Evolutionary conservation across 2,113 vertebrate species (phyloP), one percentile per base, ranked within the genome.

Genomic region (Noctilio leporinus): DNA sequence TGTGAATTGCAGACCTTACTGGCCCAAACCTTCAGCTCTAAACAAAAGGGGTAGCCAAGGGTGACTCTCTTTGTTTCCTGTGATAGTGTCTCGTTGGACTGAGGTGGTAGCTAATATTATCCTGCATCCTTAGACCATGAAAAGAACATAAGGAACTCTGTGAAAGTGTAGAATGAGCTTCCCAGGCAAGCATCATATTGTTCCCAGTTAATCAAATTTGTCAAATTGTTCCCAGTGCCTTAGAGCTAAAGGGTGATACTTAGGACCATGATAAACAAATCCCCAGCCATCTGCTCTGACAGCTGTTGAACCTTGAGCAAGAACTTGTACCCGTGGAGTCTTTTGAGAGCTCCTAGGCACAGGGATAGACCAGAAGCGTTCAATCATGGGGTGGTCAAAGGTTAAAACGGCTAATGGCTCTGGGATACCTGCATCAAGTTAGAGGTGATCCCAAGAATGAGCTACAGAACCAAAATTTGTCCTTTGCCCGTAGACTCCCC

Each of bases 121-220:
- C 95, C 87, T 92, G 40, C 93, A 83, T 49, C 96, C 67, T 70
- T 51, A 70, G 85, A 84, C 85, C 88, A 70, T 95, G 96, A 95
- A 90, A 95, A 96, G 96, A 95, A 93, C 95, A 95, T 73, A 97
- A 95, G 92, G 96, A 96, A 96, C 77, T 92, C 86, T 92, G 72
- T 75, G 78, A 86, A 82, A 95, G 88, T 88, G 47, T 69, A 53
- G 73, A 92, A 88, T 15, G 91, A 92, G 95, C 78, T 86, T 93
- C 86, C 93, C 82, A 94, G 86, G 96, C 80, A 75, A 93, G 84
- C 55, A 89, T 97, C 95, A 91, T 90, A 97, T 97, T 97, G 97
- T 97, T 96, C 95, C 86, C 94, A 95, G 93, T 88, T 97, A 97
- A 97, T 97, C 97, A 90, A 97, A 97, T 97, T 97, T 96, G 95